These are phyloP conservation scores for Phorcus lineatus DNA, from an alignment of 2,888 invertebrate genomes.

Conservation along the genomic window DNA sequence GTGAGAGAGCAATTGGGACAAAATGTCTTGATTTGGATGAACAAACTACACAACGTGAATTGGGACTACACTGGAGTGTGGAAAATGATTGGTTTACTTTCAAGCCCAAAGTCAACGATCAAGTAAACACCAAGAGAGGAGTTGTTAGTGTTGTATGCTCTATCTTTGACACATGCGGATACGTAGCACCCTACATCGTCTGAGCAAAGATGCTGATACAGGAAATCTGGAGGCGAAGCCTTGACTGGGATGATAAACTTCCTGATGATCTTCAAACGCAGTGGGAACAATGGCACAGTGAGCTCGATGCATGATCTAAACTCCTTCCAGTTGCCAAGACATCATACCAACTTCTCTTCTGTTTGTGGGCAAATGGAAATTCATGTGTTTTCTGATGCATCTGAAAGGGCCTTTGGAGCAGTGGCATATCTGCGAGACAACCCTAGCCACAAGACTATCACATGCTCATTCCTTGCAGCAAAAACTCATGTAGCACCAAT, in stretches of 20 bases:
- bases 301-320: neutral
- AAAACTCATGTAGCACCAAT: neutral
- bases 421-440: neutral
- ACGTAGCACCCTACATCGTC: conserved; percentile 1
- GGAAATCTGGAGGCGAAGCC: neutral
- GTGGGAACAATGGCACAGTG: neutral
- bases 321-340: neutral
- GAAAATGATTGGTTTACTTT: neutral
- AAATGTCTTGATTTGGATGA: conserved; percentile 4
- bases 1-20: conserved; percentile 1
- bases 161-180: conserved; percentile 16
- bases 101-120: neutral
- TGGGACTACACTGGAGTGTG: conserved; percentile 15
- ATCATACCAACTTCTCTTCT: neutral
- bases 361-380: neutral
- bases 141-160: neutral
- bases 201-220: neutral
- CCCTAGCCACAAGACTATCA: neutral
- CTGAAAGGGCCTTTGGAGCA: neutral
- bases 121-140: neutral
- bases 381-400: conserved; percentile 2
- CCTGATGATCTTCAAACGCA: neutral
- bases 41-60: neutral
- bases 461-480: neutral
- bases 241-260: conserved; percentile 15